Percentiles rank a stretch among this genome's conserved stretches.
Evolutionary conservation across 2,113 vertebrate species (phyloP).

Genomic region (Rana temporaria): DNA sequence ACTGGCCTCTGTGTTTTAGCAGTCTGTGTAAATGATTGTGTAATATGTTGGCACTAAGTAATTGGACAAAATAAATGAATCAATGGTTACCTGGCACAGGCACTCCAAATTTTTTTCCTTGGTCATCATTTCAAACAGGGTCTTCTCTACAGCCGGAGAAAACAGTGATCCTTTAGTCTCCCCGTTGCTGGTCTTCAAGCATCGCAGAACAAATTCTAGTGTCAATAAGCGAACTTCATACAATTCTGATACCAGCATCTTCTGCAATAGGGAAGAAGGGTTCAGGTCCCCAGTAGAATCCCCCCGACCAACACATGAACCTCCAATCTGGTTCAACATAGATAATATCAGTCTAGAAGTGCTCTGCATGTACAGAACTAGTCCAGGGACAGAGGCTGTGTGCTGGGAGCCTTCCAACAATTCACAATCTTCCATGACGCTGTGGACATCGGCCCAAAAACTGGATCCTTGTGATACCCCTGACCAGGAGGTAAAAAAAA

Average conservation of each 20-base stretch:
- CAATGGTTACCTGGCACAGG: slow-evolving; percentile 82
- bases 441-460: slow-evolving; percentile 75
- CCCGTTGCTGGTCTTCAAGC: slow-evolving; percentile 61
- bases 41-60: too few relatives aligned
- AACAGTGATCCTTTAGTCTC: slow-evolving; percentile 59
- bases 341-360: slow-evolving; percentile 77
- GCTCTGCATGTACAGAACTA: slow-evolving; percentile 87
- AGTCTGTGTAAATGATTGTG: too few relatives aligned
- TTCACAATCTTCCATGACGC: slow-evolving; percentile 78
- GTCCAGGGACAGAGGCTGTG: slow-evolving; percentile 74
- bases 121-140: slow-evolving; percentile 75
- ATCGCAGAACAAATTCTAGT: slow-evolving; percentile 75
- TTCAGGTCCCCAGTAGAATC: neutral
- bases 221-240: slow-evolving; percentile 84
- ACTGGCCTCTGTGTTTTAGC: too few relatives aligned
- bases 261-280: slow-evolving; percentile 61
- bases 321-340: slow-evolving; percentile 59
- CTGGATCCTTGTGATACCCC: slow-evolving; percentile 59
- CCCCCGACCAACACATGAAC: neutral
- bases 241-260: slow-evolving; percentile 77
- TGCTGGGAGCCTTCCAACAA: slow-evolving; percentile 66
- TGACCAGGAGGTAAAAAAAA: slow-evolving; percentile 2
- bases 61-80: too few relatives aligned
- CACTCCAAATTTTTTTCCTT: slow-evolving; percentile 85
- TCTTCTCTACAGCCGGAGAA: slow-evolving; percentile 66